These are phyloP conservation scores for Sphecodes monilicornis DNA, from an alignment of 2,888 invertebrate species.

Conservation along the genomic window DNA sequence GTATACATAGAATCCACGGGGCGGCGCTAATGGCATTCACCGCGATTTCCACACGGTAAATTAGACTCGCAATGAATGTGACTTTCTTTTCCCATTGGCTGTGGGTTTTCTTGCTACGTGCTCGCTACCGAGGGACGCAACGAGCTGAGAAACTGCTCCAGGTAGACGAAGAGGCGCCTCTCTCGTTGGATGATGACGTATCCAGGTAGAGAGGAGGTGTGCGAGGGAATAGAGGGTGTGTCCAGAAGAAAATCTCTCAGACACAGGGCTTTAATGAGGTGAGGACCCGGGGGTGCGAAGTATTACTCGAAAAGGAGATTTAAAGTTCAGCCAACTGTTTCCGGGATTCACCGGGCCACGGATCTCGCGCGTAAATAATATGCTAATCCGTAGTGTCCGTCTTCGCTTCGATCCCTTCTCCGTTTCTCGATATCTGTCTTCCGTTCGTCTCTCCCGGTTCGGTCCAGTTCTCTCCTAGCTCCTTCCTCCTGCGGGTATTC, in stretches of 20 bases:
- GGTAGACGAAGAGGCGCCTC: not conserved
- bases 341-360: slow-evolving; percentile 61
- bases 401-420: slow-evolving; percentile 49
- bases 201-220: slow-evolving; percentile 1
- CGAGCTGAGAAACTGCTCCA: slow-evolving; percentile 23
- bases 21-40: slow-evolving; percentile 57
- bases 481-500: not conserved
- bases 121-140: slow-evolving; percentile 31
- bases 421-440: slow-evolving; percentile 18
- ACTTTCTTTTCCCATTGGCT: slow-evolving; percentile 66
- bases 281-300: slow-evolving; percentile 65
- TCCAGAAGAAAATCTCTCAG: slow-evolving; percentile 43
- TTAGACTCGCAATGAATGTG: slow-evolving; percentile 74
- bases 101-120: slow-evolving; percentile 52
- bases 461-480: not conserved
- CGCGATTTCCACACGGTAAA: slow-evolving; percentile 69
- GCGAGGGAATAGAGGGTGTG: slow-evolving; percentile 33
- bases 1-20: slow-evolving; percentile 53
- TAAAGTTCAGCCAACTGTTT: slow-evolving; percentile 81
- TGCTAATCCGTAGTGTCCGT: slow-evolving; percentile 79
- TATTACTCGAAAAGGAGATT: slow-evolving; percentile 81
- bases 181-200: slow-evolving; percentile 3
- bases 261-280: slow-evolving; percentile 65
- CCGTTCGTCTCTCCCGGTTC: not conserved
- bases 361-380: slow-evolving; percentile 80